A percentile compares a stretch with the other conserved stretches of the same genome.
phyloP scores from a whole-genome alignment of 2,797 vertebrate genomes.

The Luscinia megarhynchos region DNA sequence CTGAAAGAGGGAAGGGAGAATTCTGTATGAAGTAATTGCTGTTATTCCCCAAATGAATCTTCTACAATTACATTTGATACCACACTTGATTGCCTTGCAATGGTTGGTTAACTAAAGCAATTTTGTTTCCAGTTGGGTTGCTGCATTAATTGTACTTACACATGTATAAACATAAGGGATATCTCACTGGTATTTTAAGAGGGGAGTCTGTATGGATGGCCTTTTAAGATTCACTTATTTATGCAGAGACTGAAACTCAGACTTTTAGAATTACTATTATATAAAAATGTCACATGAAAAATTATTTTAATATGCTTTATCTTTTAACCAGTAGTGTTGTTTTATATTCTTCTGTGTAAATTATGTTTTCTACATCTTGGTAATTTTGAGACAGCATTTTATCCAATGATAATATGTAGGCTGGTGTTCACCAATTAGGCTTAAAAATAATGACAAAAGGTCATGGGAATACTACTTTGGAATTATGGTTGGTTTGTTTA shows the following conservation, averaged over 20 bases:
- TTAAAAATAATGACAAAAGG: background rate
- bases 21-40: conserved; percentile 71
- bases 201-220: conserved; percentile 37
- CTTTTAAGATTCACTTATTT: conserved; percentile 65
- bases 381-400: background rate
- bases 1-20: conserved; percentile 31
- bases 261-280: conserved; percentile 46
- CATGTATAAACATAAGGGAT: conserved; percentile 73
- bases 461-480: background rate
- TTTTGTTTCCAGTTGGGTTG: conserved; percentile 72
- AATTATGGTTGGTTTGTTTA: background rate
- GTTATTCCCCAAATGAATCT: conserved; percentile 69
- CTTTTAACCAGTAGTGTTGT: background rate
- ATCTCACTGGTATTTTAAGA: conserved; percentile 72
- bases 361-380: background rate
- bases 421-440: background rate
- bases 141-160: conserved; percentile 77
- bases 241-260: conserved; percentile 15
- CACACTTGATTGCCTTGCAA: conserved; percentile 75
- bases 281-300: background rate
- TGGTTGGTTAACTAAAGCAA: conserved; percentile 81
- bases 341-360: background rate
- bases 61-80: conserved; percentile 73
- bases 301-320: background rate
- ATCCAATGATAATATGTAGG: background rate